Conservation (phyloP, 2,113 vertebrate species). For the Suncus etruscus region DNA sequence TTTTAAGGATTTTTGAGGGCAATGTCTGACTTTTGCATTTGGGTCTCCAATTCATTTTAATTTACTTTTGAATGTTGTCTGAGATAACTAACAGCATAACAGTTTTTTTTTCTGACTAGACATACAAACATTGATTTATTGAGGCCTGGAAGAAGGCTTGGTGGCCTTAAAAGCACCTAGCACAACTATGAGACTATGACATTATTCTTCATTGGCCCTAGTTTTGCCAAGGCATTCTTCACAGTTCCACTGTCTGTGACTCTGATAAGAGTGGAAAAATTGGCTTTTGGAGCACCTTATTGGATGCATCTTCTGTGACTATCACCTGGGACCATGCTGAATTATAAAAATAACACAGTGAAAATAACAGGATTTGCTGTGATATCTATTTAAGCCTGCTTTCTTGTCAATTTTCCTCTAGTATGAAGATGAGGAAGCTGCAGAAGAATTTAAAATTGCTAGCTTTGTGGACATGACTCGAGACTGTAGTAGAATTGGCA, state of each 20-base stretch:
- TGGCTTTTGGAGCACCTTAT: constrained; percentile 42
- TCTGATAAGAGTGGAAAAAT: neutral
- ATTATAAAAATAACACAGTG: constrained; percentile 19
- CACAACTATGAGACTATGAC: no score
- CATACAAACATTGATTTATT: neutral
- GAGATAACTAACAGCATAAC: neutral
- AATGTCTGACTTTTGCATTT: constrained; percentile 42
- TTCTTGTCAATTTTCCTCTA: constrained; percentile 77
- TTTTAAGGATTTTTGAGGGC: neutral
- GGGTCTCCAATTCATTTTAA: constrained; percentile 45
- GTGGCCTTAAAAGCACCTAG: no score
- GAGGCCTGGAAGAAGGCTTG: no score
- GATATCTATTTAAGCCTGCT: neutral
- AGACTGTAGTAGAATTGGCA: constrained; percentile 94
- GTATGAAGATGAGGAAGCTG: constrained; percentile 98
- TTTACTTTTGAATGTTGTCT: constrained; percentile 21
- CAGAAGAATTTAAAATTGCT: constrained; percentile 98
- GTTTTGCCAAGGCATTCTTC: no score
- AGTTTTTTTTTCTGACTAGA: constrained; percentile 26
- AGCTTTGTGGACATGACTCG: constrained; percentile 98
- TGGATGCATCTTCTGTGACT: neutral
- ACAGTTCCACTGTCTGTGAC: no score
- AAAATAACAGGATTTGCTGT: constrained; percentile 6
- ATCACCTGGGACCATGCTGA: neutral
- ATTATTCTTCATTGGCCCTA: no score